Percentiles rank a stretch among this genome's conserved stretches.
Conservation (phyloP, 2,113 vertebrate genomes). For the Tapirus terrestris region DNA sequence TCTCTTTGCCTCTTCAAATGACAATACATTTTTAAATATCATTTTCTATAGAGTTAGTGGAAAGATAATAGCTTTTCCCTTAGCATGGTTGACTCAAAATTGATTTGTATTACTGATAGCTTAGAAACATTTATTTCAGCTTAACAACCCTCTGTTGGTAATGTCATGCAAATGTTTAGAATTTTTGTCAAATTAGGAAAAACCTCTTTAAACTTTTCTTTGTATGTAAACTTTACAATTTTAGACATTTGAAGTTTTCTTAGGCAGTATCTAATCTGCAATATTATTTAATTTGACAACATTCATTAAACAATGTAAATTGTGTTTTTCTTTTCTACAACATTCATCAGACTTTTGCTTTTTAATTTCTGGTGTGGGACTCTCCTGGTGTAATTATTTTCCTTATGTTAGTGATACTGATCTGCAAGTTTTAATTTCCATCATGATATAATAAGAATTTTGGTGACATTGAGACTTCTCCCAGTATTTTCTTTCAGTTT, state of each 20-base stretch:
- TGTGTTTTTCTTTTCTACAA: not conserved
- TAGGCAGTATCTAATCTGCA: not conserved
- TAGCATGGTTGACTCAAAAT: not conserved
- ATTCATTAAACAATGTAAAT: not conserved
- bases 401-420: not conserved
- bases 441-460: not conserved
- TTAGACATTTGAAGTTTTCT: not conserved
- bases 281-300: not conserved
- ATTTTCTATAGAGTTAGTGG: not conserved
- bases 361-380: not conserved
- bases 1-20: conserved; percentile 28
- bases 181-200: conserved; percentile 25
- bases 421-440: not conserved
- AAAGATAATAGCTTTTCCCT: not conserved
- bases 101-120: not conserved
- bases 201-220: not conserved
- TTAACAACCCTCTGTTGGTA: not conserved
- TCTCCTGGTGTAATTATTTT: not conserved
- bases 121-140: conserved; percentile 4
- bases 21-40: not conserved
- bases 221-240: not conserved
- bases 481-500: conserved; percentile 21
- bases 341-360: not conserved
- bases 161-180: not conserved
- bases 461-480: not conserved